Conservation (phyloP, 2,888 invertebrate species). For the Chouioia cunea region DNA sequence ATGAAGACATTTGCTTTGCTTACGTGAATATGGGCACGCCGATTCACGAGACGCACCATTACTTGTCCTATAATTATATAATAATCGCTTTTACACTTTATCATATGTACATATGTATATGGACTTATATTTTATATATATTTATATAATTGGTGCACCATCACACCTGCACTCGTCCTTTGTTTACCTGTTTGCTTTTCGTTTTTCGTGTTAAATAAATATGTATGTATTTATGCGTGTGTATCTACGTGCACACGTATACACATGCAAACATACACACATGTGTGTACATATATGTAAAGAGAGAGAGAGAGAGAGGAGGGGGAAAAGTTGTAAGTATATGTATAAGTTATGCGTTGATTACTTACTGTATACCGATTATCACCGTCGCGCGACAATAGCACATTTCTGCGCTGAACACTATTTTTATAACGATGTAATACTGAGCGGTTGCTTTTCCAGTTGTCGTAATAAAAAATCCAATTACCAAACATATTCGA, state of each 20-base stretch:
- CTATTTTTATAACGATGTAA: constrained; percentile 9
- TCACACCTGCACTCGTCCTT: constrained; percentile 9
- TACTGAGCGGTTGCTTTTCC: constrained; percentile 14
- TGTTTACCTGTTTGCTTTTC: too few relatives aligned
- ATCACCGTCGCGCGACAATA: constrained; percentile 37
- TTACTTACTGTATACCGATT: constrained; percentile 30
- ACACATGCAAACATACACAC: background rate
- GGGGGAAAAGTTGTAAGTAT: too few relatives aligned
- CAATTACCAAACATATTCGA: constrained; percentile 19
- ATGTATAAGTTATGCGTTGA: background rate
- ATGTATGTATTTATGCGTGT: background rate
- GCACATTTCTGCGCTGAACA: constrained; percentile 15
- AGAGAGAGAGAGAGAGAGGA: background rate
- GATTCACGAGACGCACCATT: constrained; percentile 16
- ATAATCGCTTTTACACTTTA: constrained; percentile 9
- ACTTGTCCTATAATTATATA: background rate
- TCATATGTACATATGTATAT: constrained; percentile 55
- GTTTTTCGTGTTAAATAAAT: background rate
- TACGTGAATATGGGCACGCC: too few relatives aligned
- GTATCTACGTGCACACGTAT: too few relatives aligned
- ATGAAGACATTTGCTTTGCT: constrained; percentile 24
- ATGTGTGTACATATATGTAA: background rate
- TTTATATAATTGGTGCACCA: constrained; percentile 25
- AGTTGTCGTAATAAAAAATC: background rate
- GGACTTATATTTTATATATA: constrained; percentile 47